Evolutionary conservation across 2,113 vertebrate genomes (phyloP).

Genomic region (Pedetes capensis): DNA sequence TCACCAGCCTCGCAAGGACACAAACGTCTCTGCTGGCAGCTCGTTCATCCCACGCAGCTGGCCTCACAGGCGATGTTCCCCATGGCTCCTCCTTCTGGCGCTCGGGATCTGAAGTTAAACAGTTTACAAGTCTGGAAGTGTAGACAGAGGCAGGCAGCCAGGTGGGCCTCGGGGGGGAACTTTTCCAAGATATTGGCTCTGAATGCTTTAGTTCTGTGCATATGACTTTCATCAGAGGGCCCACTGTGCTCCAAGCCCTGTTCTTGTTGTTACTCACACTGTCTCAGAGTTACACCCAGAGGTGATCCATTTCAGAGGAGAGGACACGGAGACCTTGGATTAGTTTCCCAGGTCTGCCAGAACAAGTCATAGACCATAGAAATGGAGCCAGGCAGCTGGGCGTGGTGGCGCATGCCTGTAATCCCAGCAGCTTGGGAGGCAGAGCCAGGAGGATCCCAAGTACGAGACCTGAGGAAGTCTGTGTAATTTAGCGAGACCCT

Average conservation of each 20-base stretch:
- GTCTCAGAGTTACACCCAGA: not conserved
- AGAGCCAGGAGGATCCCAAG: too few relatives aligned
- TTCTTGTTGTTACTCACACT: not conserved
- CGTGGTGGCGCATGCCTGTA: too few relatives aligned
- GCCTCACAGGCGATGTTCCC: not conserved
- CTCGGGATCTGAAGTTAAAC: slow-evolving; percentile 44
- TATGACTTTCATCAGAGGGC: not conserved
- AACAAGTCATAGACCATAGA: not conserved
- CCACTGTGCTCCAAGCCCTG: not conserved
- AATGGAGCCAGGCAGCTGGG: too few relatives aligned
- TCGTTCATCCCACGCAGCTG: not conserved
- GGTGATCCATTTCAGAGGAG: not conserved
- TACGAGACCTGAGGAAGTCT: too few relatives aligned
- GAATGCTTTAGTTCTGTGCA: not conserved
- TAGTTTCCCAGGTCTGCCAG: not conserved
- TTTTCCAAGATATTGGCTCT: not conserved
- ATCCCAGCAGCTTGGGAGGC: too few relatives aligned
- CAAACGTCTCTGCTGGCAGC: not conserved
- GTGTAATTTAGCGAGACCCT: too few relatives aligned
- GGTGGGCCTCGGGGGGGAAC: not conserved
- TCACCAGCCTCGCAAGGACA: slow-evolving; percentile 14
- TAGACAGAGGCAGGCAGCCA: not conserved
- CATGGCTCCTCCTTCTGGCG: not conserved
- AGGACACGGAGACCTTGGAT: not conserved
- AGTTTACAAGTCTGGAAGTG: not conserved